Base-by-base conservation (phyloP, 1,140 invertebrate species). In the Ephestia elutella region DNA sequence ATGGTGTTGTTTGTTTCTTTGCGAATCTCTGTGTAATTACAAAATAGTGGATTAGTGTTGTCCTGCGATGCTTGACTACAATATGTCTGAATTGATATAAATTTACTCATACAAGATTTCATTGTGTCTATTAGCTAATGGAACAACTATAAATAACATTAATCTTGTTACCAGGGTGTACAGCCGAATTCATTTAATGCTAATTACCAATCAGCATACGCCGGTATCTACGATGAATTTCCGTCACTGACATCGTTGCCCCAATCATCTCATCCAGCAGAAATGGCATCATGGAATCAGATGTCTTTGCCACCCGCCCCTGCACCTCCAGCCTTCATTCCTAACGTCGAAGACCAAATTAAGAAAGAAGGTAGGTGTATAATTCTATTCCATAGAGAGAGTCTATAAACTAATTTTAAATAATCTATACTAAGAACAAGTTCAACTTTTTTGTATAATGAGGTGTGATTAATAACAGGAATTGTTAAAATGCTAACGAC, bases 361-460 rank as follows among this genome's bases (percentile, higher is more conserved):
- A 87, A 87, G 56, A 87, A 86, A 73, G 85, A 87, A 76, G 85
- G 85, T 87, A 79, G 28, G 62, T 30, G 25, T 2, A 60, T 58
- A 50, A 15, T 21, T 9, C 2, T 13, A 8, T 38, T 11, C n/a
- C n/a, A n/a, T n/a, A n/a, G n/a, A n/a, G n/a, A n/a, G n/a, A n/a
- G n/a, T n/a, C n/a, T n/a, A n/a, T n/a, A n/a, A n/a, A n/a, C n/a
- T n/a, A n/a, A n/a, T n/a, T n/a, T n/a, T n/a, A n/a, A n/a, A n/a
- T 35, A 35, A 5, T 11, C 9, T 35, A 13, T 4, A 35, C 13
- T 35, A 35, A 35, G 2, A 3, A 25, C 2, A 25, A 2, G 7
- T 25, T 25, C 21, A 25, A 25, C n/a, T 25, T 7, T 25, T 25
- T 25, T 25, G 21, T 25, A 25, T n/a, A 25, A 7, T 25, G 7